Conservation (phyloP, 2,888 invertebrate species). For the Peribatodes rhomboidaria region DNA sequence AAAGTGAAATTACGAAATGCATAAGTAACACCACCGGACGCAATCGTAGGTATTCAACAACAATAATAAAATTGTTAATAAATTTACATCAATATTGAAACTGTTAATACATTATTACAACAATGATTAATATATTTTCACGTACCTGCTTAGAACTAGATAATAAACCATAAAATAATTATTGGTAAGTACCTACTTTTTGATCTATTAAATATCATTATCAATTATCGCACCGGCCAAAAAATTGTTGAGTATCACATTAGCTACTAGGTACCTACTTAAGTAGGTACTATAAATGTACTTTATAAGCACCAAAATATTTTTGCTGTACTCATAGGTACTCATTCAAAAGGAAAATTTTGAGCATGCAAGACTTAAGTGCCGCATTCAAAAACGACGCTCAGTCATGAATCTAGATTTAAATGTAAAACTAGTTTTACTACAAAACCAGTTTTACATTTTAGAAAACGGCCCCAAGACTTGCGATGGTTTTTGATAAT, state of each 20-base stretch:
- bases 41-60: slow-evolving; percentile 27
- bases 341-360: neutral
- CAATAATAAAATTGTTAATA: neutral
- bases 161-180: slow-evolving; percentile 33
- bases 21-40: slow-evolving; percentile 69
- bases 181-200: neutral
- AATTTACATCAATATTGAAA: no score
- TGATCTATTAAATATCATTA: neutral
- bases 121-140: slow-evolving; percentile 1
- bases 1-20: slow-evolving; percentile 73
- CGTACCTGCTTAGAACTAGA: slow-evolving; percentile 37
- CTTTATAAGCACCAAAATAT: neutral
- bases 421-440: no score
- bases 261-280: slow-evolving; percentile 2
- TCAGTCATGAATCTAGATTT: no score
- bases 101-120: slow-evolving; percentile 11
- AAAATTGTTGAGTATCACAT: neutral
- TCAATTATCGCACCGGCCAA: neutral
- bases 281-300: neutral
- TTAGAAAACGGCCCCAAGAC: no score
- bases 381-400: no score
- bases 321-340: neutral
- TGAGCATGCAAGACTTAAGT: neutral
- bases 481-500: no score
- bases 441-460: no score